Conservation (phyloP, 2,888 invertebrate species). For the Tenthredo livida region DNA sequence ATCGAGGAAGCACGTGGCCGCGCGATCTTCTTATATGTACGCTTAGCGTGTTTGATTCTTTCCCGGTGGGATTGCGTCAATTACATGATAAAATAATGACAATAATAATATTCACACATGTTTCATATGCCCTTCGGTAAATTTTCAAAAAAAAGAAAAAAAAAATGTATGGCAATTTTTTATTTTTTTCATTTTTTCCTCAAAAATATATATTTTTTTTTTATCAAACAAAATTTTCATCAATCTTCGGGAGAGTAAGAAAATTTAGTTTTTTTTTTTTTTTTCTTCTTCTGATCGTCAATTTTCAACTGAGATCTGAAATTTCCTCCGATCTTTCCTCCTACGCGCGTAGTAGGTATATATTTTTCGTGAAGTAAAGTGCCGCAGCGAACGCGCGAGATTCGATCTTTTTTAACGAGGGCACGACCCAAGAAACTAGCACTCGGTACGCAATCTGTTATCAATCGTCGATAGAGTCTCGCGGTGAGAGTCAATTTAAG, state of each 20-base stretch:
- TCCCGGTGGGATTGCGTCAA: neutral
- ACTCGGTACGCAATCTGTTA: constrained; percentile 43
- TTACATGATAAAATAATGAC: neutral
- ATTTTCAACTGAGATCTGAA: too few relatives aligned
- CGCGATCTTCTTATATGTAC: neutral
- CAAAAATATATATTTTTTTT: too few relatives aligned
- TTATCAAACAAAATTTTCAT: too few relatives aligned
- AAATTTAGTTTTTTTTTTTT: too few relatives aligned
- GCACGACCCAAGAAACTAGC: neutral
- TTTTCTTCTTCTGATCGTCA: too few relatives aligned
- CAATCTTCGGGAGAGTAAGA: too few relatives aligned
- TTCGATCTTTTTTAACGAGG: constrained; percentile 22
- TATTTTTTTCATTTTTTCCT: too few relatives aligned
- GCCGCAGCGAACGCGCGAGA: neutral
- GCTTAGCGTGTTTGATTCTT: neutral
- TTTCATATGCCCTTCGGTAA: too few relatives aligned
- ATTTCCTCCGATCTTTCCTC: too few relatives aligned
- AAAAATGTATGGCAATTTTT: too few relatives aligned
- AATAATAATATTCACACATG: neutral
- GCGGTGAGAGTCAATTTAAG: neutral
- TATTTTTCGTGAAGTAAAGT: neutral
- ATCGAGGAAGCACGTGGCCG: constrained; percentile 9
- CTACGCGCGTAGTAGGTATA: neutral
- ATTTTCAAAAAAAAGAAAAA: too few relatives aligned
- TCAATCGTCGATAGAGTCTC: constrained; percentile 26